Evolutionary conservation across 1,140 invertebrate genomes (phyloP).

Genomic region (Cardiocondyla obscurior): DNA sequence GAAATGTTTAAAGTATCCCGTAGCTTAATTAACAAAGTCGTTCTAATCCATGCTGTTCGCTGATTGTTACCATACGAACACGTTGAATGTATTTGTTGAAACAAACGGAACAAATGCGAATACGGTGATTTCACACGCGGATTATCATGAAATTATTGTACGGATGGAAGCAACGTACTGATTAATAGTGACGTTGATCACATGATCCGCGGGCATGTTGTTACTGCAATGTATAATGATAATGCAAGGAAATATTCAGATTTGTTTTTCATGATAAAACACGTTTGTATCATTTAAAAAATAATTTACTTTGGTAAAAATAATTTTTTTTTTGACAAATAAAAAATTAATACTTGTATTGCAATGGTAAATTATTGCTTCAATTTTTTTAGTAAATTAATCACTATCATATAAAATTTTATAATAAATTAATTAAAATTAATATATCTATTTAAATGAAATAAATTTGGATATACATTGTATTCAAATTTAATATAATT

Average conservation of each 20-base stretch:
- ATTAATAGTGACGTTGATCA: slow-evolving; percentile 31
- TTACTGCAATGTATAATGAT: slow-evolving; percentile 41
- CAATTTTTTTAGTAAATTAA: slow-evolving; percentile 18
- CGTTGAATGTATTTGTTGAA: slow-evolving; percentile 24
- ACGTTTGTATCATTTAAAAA: neutral
- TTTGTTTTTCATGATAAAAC: neutral
- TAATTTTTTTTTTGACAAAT: too few relatives aligned
- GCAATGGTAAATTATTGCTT: neutral
- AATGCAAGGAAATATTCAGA: slow-evolving; percentile 33
- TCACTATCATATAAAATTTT: too few relatives aligned
- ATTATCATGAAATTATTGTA: slow-evolving; percentile 45
- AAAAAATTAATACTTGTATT: neutral
- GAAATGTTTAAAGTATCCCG: too few relatives aligned
- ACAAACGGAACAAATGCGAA: slow-evolving; percentile 8
- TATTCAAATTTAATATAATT: slow-evolving; percentile 38
- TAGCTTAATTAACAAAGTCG: slow-evolving; percentile 49
- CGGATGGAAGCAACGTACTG: slow-evolving; percentile 32
- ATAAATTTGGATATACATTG: neutral
- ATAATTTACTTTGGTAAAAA: neutral
- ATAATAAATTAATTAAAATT: slow-evolving; percentile 34
- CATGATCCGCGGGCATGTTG: neutral
- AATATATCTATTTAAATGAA: neutral
- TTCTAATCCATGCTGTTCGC: neutral
- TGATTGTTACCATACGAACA: slow-evolving; percentile 22
- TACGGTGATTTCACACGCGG: slow-evolving; percentile 31